Percentiles rank a stretch among this genome's conserved stretches.
Evolutionary conservation across 2,797 vertebrate species (phyloP).

Genomic region (Enteromius anoplus): DNA sequence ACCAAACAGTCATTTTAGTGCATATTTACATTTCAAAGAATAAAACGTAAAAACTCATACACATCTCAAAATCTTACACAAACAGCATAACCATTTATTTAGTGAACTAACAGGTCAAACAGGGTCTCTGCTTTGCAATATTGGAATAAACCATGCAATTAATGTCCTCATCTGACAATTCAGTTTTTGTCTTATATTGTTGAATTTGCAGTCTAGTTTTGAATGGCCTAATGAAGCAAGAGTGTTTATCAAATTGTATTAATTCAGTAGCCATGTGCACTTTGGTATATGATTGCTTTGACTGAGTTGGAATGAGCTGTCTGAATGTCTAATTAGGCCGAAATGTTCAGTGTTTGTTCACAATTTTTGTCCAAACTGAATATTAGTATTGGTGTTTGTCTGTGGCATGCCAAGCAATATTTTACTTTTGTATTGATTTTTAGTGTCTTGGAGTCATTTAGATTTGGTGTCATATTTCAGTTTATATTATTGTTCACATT

Average conservation of each 20-base stretch:
- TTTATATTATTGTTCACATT: not conserved
- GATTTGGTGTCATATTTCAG: not conserved
- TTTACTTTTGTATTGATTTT: slow-evolving; percentile 27
- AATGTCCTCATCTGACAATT: not conserved
- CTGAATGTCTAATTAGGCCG: not conserved
- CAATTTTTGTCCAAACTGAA: not conserved
- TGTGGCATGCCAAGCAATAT: slow-evolving; percentile 34
- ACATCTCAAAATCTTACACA: not conserved
- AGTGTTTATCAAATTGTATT: slow-evolving; percentile 5
- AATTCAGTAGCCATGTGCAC: not conserved
- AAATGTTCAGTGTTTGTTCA: not conserved
- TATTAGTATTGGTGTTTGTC: slow-evolving; percentile 27
- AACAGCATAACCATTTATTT: not conserved
- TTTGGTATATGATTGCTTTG: not conserved
- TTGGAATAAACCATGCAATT: slow-evolving; percentile 16
- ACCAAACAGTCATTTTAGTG: not conserved
- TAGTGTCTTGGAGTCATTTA: not conserved
- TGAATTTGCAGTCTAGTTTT: not conserved
- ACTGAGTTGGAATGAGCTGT: not conserved
- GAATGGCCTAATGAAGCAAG: not conserved
- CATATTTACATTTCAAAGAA: not conserved
- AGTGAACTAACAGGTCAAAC: slow-evolving; percentile 5
- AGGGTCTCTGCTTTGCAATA: not conserved
- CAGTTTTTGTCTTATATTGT: not conserved
- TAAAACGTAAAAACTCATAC: not conserved